Conservation (phyloP, 2,888 invertebrate genomes). For the Euplexia lucipara region DNA sequence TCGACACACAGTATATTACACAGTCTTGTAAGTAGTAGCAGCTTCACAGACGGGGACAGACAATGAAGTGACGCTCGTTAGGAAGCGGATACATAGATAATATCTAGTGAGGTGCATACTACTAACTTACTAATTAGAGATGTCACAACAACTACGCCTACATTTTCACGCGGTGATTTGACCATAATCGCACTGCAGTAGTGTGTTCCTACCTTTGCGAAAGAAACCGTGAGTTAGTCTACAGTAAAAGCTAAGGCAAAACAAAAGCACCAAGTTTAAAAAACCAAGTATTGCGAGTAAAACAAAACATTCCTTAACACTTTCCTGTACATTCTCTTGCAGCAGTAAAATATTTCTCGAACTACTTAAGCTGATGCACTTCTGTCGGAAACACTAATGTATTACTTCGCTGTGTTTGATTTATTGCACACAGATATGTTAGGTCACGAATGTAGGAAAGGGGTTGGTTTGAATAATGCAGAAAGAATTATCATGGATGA, state of each 20-base stretch:
- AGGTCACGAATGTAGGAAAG: conserved; percentile 19
- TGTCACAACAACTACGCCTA: too few species aligned
- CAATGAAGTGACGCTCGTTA: too few species aligned
- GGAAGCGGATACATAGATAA: too few species aligned
- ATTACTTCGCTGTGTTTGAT: conserved; percentile 58
- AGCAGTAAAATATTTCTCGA: conserved; percentile 51
- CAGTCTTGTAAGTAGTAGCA: too few species aligned
- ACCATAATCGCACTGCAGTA: too few species aligned
- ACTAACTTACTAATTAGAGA: too few species aligned
- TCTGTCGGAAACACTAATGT: conserved; percentile 47
- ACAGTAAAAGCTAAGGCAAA: background rate
- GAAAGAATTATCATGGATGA: conserved; percentile 17
- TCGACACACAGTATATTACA: too few species aligned
- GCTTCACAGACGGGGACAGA: too few species aligned
- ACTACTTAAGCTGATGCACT: conserved; percentile 62
- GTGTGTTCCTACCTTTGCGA: too few species aligned
- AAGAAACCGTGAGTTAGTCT: too few species aligned
- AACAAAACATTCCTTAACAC: conserved; percentile 12
- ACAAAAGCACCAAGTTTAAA: background rate
- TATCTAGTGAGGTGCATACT: too few species aligned
- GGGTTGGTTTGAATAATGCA: conserved; percentile 41
- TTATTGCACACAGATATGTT: conserved; percentile 59
- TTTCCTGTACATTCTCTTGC: conserved; percentile 23
- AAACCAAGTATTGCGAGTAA: background rate
- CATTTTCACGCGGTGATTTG: too few species aligned